These are phyloP conservation scores for Nasua narica DNA, from an alignment of 2,797 vertebrate genomes.

Conservation along the genomic window DNA sequence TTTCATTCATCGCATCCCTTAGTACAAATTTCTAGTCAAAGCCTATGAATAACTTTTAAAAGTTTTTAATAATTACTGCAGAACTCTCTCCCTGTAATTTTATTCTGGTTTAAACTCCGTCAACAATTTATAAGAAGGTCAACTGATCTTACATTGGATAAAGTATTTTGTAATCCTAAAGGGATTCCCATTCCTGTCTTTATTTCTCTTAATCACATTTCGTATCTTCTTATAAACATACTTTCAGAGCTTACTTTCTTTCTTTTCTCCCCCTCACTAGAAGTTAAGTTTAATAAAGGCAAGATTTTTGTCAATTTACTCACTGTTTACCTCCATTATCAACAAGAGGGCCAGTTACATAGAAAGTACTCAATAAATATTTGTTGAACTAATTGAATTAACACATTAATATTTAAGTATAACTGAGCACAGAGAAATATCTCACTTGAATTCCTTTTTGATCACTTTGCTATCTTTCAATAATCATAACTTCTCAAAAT, in stretches of 20 bases:
- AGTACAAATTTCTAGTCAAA: slow-evolving; percentile 17
- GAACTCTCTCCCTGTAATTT: neutral
- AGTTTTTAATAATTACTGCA: neutral
- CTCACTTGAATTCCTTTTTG: slow-evolving; percentile 3
- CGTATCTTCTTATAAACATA: neutral
- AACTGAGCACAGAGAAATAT: neutral
- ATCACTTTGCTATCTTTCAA: neutral
- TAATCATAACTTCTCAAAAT: neutral
- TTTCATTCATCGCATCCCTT: neutral
- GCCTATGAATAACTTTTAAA: neutral
- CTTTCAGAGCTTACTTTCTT: neutral
- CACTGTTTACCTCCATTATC: neutral
- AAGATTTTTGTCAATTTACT: neutral
- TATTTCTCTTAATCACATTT: slow-evolving; percentile 4
- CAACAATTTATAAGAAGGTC: neutral
- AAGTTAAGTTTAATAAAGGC: neutral
- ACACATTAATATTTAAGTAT: slow-evolving; percentile 39
- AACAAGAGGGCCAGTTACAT: neutral
- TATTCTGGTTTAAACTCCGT: neutral
- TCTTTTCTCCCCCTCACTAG: neutral
- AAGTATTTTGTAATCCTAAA: neutral
- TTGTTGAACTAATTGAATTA: neutral
- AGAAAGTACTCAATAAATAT: neutral
- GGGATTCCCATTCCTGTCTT: neutral
- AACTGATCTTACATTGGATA: neutral